Percentiles rank a stretch among this genome's conserved stretches.
phyloP scores from a whole-genome alignment of 2,113 vertebrate genomes.

The Corvus cornix region DNA sequence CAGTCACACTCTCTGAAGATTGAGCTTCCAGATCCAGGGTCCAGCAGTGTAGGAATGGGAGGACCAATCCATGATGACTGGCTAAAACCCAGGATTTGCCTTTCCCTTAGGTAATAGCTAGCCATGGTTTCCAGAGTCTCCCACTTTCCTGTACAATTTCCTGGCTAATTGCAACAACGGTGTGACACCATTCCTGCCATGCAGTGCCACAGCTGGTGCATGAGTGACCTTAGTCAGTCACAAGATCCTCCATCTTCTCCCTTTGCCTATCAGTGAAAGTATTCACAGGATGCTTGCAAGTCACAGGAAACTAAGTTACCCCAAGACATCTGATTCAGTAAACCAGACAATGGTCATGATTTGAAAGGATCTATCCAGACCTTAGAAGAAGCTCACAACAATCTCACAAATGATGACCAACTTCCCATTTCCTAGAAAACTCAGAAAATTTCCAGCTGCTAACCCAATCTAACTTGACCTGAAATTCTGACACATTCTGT shows the following conservation, averaged over 20 bases:
- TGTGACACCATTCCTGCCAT: not conserved
- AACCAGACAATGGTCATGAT: not conserved
- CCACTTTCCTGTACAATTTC: not conserved
- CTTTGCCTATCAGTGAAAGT: not conserved
- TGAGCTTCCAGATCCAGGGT: rapidly evolving
- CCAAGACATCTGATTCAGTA: not conserved
- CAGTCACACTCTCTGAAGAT: not conserved
- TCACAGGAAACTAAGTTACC: not conserved
- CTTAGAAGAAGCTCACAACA: not conserved
- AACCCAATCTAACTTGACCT: not conserved
- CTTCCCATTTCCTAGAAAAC: not conserved
- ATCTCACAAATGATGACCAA: not conserved
- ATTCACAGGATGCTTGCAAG: not conserved
- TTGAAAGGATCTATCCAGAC: not conserved
- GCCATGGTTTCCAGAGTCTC: not conserved
- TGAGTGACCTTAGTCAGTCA: not conserved
- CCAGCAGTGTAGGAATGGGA: rapidly evolving
- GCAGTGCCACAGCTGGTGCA: not conserved
- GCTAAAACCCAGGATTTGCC: not conserved
- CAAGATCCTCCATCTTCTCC: not conserved
- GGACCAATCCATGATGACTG: not conserved
- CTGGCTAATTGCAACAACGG: not conserved
- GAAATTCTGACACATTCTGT: not conserved
- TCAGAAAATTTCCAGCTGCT: not conserved
- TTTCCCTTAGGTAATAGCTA: not conserved